Evolutionary conservation across 2,113 vertebrate species (phyloP).

Genomic region (Hemibagrus wyckioides): DNA sequence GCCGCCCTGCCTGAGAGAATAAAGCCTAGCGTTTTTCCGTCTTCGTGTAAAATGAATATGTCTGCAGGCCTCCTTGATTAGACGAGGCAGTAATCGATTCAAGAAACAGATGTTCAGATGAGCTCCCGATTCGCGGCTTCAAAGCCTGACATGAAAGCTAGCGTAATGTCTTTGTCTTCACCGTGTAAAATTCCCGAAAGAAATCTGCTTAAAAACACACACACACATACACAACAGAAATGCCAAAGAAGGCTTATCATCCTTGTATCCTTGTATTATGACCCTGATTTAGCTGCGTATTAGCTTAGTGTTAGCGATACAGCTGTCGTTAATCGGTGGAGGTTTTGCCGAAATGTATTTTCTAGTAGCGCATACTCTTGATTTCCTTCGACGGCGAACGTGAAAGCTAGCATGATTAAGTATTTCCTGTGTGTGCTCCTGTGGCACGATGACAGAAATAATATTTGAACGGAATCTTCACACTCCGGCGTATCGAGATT

Average conservation of each 20-base stretch:
- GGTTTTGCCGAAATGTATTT: neutral
- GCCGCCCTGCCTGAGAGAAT: neutral
- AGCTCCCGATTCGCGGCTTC: neutral
- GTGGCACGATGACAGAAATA: constrained; percentile 5
- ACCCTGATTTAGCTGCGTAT: neutral
- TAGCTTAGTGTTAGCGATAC: neutral
- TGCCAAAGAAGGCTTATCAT: neutral
- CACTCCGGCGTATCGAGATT: neutral
- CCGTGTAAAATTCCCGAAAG: neutral
- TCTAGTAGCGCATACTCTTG: neutral
- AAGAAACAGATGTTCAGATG: constrained; percentile 5
- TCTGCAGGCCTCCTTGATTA: neutral
- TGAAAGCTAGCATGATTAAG: neutral
- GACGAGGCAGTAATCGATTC: constrained; percentile 16
- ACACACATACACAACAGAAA: neutral
- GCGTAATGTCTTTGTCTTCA: neutral
- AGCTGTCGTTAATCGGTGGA: neutral
- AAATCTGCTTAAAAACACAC: no score
- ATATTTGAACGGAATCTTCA: neutral
- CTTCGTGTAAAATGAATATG: neutral
- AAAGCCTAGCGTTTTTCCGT: neutral
- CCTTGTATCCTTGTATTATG: no score
- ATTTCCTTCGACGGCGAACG: neutral
- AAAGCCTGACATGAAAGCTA: neutral
- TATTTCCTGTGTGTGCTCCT: neutral